phyloP scores from a whole-genome alignment of 2,797 vertebrate genomes.

The Gadopsis bispinosus region DNA sequence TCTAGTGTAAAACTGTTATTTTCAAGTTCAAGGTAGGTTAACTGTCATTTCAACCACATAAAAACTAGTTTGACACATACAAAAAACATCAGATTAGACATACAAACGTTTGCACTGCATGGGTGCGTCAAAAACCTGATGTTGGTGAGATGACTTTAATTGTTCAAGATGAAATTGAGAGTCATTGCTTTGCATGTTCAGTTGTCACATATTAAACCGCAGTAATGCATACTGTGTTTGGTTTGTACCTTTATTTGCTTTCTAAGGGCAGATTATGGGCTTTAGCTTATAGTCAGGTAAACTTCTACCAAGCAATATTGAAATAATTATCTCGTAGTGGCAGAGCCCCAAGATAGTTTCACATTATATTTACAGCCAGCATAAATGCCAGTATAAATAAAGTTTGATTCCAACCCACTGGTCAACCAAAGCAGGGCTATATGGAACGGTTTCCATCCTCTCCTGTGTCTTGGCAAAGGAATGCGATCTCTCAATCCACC shows the following conservation, averaged over 20 bases:
- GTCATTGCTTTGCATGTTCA: background rate
- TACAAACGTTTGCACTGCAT: no score
- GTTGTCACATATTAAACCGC: background rate
- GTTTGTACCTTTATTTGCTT: background rate
- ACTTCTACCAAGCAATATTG: background rate
- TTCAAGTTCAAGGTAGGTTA: background rate
- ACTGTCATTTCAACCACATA: background rate
- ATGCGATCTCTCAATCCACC: slow-evolving; percentile 66
- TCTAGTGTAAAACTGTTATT: background rate
- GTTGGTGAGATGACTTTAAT: background rate
- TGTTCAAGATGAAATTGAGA: background rate
- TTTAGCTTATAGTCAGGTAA: background rate
- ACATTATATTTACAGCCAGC: background rate
- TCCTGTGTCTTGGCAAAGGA: slow-evolving; percentile 46
- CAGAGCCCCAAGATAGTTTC: background rate
- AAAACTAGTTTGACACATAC: background rate
- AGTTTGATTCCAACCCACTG: slow-evolving; percentile 8
- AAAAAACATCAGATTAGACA: background rate
- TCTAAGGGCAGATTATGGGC: background rate
- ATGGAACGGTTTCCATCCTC: slow-evolving; percentile 29
- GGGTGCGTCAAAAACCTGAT: background rate
- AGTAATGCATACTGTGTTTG: background rate
- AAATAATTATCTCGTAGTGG: slow-evolving; percentile 9
- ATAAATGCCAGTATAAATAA: slow-evolving; percentile 4
- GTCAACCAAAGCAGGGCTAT: slow-evolving; percentile 9